Evolutionary conservation across 2,113 vertebrate genomes (phyloP).

Genomic region (Gambusia holbrooki): DNA sequence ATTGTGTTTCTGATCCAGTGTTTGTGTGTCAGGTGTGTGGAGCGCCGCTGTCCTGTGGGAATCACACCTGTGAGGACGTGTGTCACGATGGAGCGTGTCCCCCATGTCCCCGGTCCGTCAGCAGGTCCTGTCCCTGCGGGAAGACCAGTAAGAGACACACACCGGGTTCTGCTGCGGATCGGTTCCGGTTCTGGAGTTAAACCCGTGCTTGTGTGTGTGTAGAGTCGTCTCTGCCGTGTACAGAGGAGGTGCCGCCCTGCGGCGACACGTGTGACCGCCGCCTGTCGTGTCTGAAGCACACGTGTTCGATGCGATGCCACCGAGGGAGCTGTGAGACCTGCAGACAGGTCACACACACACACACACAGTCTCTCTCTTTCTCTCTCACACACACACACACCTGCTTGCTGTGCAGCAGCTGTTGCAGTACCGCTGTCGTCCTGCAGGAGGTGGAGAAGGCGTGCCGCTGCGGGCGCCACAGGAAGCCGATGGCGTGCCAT

Average conservation of each 20-base stretch:
- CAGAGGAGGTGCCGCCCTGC: slow-evolving; percentile 91
- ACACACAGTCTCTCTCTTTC: too few species aligned
- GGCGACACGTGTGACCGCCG: slow-evolving; percentile 93
- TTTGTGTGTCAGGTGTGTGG: slow-evolving; percentile 83
- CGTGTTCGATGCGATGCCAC: slow-evolving; percentile 95
- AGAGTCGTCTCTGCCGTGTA: slow-evolving; percentile 92
- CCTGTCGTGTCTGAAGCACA: slow-evolving; percentile 91
- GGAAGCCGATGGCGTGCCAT: slow-evolving; percentile 88
- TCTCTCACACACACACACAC: too few species aligned
- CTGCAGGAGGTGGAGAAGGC: slow-evolving; percentile 93
- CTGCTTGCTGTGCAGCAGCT: too few species aligned
- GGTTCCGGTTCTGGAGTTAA: neutral
- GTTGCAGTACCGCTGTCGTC: neutral
- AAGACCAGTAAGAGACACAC: slow-evolving; percentile 85
- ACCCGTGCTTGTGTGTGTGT: slow-evolving; percentile 28
- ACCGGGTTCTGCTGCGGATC: neutral
- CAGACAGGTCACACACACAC: slow-evolving; percentile 84
- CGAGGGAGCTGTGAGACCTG: slow-evolving; percentile 93
- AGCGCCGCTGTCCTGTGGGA: slow-evolving; percentile 86
- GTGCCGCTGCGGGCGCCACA: slow-evolving; percentile 93
- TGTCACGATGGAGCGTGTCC: slow-evolving; percentile 90
- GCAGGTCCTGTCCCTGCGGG: slow-evolving; percentile 90
- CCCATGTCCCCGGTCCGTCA: slow-evolving; percentile 90
- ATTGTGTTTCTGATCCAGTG: neutral
- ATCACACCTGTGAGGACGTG: slow-evolving; percentile 90